Evolutionary conservation across 2,797 vertebrate genomes (phyloP), one percentile per base, ranked within the genome.

Genomic region (Galagoides demidoff): DNA sequence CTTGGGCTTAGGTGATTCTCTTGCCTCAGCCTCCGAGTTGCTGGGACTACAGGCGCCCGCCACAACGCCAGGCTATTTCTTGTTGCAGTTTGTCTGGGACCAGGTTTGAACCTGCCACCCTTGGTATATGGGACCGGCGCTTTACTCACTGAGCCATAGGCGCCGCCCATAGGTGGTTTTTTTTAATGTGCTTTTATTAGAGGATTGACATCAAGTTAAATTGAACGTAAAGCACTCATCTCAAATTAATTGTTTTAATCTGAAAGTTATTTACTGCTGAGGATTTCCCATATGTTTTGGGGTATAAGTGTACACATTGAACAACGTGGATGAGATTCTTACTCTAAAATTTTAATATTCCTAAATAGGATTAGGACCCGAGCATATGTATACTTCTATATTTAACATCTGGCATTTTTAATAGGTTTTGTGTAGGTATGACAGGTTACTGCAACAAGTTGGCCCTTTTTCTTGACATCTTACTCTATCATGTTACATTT

Each of bases 191-290:
- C 27, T 59, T 92, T 81, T 13, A 27, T 17, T 90, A 86, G 73
- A 94, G 19, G 63, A 45, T 3, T 78, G 81, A 61, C 27, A 66
- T 83, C 23, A 89, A 74, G 37, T 92, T 89, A 85, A 78, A 25
- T 16, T 23, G 37, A 78, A 94, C 39, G 17, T 73, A 66, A 68
- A 85, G n/a, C n/a, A 71, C 61, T 22, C 29, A 66, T 74, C 39
- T 92, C 9, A 43, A n/a, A 79, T 81, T 88, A 85, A 88, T 78
- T 86, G 29, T 74, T 78, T 85, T 81, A 79, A 91, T 19, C 16
- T 81, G 68, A 83, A 92, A 92, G 85, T 95, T 52, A 89, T 39
- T 52, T 9, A 55, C 14, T 63, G 10, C 73, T 66, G 37, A 61
- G 31, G 13, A 79, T 95, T 89, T 83, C 76, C 73, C 16, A 64